A percentile compares a stretch with the other conserved stretches of the same genome.
phyloP scores from a whole-genome alignment of 1,140 invertebrate species.

The Coboldia fuscipes region DNA sequence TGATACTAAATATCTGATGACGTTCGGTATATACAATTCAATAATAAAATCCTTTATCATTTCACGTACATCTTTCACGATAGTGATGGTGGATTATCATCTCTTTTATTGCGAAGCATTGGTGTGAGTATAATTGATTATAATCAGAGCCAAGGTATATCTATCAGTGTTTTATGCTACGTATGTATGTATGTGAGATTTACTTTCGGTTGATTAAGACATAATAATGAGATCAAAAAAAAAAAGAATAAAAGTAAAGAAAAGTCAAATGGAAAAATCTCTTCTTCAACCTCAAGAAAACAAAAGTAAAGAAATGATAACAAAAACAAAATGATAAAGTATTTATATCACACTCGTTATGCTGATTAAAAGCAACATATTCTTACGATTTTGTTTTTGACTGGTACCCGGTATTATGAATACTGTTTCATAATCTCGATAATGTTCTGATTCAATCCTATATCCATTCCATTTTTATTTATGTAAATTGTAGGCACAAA shows the following conservation, averaged over 20 bases:
- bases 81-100: too few relatives aligned
- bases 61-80: too few relatives aligned
- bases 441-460: constrained; percentile 27
- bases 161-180: too few relatives aligned
- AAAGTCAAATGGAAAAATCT: not conserved
- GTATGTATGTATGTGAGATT: too few relatives aligned
- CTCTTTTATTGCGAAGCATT: too few relatives aligned
- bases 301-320: not conserved
- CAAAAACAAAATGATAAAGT: not conserved
- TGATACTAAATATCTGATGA: too few relatives aligned
- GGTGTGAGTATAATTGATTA: too few relatives aligned
- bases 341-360: not conserved
- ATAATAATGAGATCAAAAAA: too few relatives aligned
- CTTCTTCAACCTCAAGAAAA: constrained; percentile 1
- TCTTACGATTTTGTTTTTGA: constrained; percentile 28
- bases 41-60: too few relatives aligned
- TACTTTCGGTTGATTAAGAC: too few relatives aligned
- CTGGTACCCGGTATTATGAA: constrained; percentile 53
- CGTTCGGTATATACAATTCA: too few relatives aligned
- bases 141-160: too few relatives aligned
- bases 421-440: constrained; percentile 50
- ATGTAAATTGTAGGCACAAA: constrained; percentile 3
- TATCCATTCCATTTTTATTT: constrained; percentile 2
- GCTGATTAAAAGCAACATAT: constrained; percentile 1
- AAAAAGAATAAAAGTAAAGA: not conserved